A percentile compares a stretch with the other conserved stretches of the same genome.
Conservation (phyloP, 2,113 vertebrate species). For the Bubalus kerabau region DNA sequence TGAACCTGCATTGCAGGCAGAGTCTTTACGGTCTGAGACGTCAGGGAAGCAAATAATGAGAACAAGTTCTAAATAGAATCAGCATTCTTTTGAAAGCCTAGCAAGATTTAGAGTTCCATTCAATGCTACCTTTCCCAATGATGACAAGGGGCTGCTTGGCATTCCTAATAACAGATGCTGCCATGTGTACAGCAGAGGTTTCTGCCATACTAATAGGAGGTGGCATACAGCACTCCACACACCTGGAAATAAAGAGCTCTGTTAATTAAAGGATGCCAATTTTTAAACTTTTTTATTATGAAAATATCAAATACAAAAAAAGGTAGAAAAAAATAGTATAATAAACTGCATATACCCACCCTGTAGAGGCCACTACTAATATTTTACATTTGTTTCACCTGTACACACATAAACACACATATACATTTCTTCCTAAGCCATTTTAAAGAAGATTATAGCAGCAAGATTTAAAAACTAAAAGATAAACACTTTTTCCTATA, state of each 20-base stretch:
- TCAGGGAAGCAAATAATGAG: neutral
- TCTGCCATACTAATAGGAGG: slow-evolving; percentile 87
- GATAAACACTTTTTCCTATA: neutral
- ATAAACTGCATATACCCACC: neutral
- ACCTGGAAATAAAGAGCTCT: slow-evolving; percentile 75
- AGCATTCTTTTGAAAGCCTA: neutral
- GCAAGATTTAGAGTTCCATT: neutral
- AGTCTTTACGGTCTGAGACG: neutral
- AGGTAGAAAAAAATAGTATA: neutral
- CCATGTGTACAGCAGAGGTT: slow-evolving; percentile 75
- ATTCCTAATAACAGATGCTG: slow-evolving; percentile 79
- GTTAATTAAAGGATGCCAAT: neutral
- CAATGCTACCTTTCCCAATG: slow-evolving; percentile 91
- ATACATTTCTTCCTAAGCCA: neutral
- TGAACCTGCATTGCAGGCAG: neutral
- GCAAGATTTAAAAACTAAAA: slow-evolving; percentile 14
- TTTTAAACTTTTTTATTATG: neutral
- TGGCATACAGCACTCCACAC: slow-evolving; percentile 83
- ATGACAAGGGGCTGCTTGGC: slow-evolving; percentile 91
- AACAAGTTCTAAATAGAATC: neutral
- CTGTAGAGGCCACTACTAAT: neutral
- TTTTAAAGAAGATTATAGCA: neutral
- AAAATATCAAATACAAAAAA: slow-evolving; percentile 11
- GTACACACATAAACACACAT: neutral
- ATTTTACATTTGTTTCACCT: neutral